Conservation (phyloP, 2,888 invertebrate species). For the Abrostola tripartita region DNA sequence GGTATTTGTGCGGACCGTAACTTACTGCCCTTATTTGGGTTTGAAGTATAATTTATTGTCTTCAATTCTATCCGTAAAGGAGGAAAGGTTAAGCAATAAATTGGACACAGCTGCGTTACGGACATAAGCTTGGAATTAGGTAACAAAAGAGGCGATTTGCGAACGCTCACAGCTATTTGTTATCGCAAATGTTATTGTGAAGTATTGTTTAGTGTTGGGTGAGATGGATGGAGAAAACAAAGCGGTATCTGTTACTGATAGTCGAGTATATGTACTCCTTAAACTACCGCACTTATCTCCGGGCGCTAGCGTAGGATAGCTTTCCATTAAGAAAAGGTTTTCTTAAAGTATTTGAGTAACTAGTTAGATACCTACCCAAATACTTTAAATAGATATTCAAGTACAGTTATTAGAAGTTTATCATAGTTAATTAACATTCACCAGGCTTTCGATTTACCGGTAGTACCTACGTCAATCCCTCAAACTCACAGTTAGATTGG, state of each 20-base stretch:
- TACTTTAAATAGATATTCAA: too few species aligned
- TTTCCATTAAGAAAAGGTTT: too few species aligned
- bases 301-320: too few species aligned
- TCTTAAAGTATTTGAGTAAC: too few species aligned
- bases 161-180: slow-evolving; percentile 69
- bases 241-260: neutral
- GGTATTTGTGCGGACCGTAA: slow-evolving; percentile 79
- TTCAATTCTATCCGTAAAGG: slow-evolving; percentile 84
- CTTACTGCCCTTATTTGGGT: slow-evolving; percentile 85
- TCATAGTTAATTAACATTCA: too few species aligned
- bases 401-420: too few species aligned
- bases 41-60: slow-evolving; percentile 88
- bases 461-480: too few species aligned
- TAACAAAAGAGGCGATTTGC: slow-evolving; percentile 83
- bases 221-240: neutral
- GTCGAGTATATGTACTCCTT: neutral
- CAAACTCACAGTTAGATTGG: too few species aligned
- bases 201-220: slow-evolving; percentile 27
- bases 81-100: slow-evolving; percentile 86
- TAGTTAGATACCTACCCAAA: too few species aligned
- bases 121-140: slow-evolving; percentile 84
- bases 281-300: too few species aligned
- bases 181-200: slow-evolving; percentile 55
- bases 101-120: slow-evolving; percentile 83
- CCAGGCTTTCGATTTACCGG: too few species aligned